Evolutionary conservation across 2,888 invertebrate species (phyloP).

Genomic region (Oxystoma pomonae): DNA sequence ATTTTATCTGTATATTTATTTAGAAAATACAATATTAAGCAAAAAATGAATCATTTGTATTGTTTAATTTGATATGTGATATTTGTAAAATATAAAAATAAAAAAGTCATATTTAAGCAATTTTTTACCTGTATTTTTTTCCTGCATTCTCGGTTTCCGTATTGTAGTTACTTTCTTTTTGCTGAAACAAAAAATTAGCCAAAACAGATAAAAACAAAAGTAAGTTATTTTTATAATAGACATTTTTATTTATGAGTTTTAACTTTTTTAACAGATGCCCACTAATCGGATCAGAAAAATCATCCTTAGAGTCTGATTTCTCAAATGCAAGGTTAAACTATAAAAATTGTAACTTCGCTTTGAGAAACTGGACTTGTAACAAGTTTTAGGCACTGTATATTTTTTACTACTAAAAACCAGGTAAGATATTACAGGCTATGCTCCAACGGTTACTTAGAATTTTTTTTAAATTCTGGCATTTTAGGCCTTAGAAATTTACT

Average conservation of each 20-base stretch:
- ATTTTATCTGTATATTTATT: no score
- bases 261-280: slow-evolving; percentile 45
- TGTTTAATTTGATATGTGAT: no score
- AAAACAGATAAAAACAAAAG: not conserved
- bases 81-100: no score
- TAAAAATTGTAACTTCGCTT: not conserved
- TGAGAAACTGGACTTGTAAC: not conserved
- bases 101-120: no score
- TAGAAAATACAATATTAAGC: no score
- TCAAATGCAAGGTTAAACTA: not conserved
- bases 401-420: not conserved
- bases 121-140: no score
- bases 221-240: not conserved
- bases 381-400: slow-evolving; percentile 43
- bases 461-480: not conserved
- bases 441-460: slow-evolving; percentile 24
- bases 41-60: no score
- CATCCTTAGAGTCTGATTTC: not conserved
- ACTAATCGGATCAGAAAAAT: slow-evolving; percentile 43
- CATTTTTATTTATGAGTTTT: slow-evolving; percentile 27
- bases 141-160: no score
- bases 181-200: no score
- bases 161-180: no score
- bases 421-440: slow-evolving; percentile 36
- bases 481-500: not conserved